Conservation (phyloP, 2,888 invertebrate species). For the Papilio gigon region DNA sequence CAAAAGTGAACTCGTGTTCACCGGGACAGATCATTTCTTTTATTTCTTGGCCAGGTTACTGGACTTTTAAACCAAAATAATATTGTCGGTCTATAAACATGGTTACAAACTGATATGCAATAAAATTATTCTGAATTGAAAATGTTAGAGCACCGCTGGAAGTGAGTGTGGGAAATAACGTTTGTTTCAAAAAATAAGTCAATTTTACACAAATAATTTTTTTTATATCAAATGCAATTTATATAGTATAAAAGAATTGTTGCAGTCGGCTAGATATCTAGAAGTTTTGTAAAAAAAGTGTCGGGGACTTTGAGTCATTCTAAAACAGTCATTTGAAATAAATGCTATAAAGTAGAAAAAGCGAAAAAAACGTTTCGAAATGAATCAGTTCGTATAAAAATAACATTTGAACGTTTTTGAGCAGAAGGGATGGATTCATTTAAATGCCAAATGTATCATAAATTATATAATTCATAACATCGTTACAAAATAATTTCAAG, state of each 20-base stretch:
- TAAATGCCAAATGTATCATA: background rate
- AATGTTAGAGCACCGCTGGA: constrained; percentile 17
- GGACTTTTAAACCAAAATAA: no score
- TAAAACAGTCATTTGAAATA: background rate
- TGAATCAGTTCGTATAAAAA: background rate
- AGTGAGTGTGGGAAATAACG: background rate
- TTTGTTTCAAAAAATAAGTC: background rate
- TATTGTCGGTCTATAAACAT: no score
- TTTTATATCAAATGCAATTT: constrained; percentile 18
- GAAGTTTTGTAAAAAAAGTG: background rate
- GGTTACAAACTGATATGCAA: no score
- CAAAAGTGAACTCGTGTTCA: no score
- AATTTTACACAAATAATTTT: constrained; percentile 1
- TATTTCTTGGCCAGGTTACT: no score
- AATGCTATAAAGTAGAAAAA: no score
- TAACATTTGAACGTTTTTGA: no score
- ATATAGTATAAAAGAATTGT: background rate
- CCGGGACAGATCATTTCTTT: no score
- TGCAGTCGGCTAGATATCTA: background rate
- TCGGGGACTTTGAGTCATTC: background rate
- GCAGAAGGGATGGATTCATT: constrained; percentile 27
- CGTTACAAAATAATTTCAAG: background rate
- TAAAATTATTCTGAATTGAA: background rate
- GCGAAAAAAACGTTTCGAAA: background rate
- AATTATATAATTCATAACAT: background rate